Evolutionary conservation across 2,797 vertebrate species (phyloP).

Genomic region (Parauchenoglanis ngamensis): DNA sequence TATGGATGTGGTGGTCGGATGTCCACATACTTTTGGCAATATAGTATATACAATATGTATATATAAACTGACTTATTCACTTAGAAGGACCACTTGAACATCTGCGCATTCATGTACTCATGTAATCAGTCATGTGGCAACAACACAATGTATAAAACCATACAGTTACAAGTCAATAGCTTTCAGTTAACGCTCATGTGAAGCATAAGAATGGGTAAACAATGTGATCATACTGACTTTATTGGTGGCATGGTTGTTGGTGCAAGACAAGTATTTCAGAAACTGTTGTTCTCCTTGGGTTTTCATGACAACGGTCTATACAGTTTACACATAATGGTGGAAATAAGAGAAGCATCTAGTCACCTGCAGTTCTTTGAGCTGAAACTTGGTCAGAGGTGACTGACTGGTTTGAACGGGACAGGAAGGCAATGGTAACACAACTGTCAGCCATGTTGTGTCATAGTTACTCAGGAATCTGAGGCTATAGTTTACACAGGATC

Average conservation of each 20-base stretch:
- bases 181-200: not conserved
- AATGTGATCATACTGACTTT: not conserved
- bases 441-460: no score
- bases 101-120: not conserved
- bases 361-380: no score
- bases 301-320: not conserved
- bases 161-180: not conserved
- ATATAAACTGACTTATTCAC: not conserved
- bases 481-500: no score
- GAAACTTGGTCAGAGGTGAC: no score
- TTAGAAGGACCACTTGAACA: not conserved
- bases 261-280: not conserved
- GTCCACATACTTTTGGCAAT: not conserved
- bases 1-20: not conserved
- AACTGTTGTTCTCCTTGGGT: not conserved
- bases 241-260: not conserved
- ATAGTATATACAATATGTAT: not conserved
- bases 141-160: not conserved
- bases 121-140: not conserved
- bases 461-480: no score
- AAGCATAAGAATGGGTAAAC: not conserved
- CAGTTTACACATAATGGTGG: not conserved
- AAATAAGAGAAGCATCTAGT: no score
- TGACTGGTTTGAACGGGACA: no score
- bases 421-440: no score